These are phyloP conservation scores for Diplodus sargus DNA, from an alignment of 2,797 vertebrate genomes.

Conservation along the genomic window DNA sequence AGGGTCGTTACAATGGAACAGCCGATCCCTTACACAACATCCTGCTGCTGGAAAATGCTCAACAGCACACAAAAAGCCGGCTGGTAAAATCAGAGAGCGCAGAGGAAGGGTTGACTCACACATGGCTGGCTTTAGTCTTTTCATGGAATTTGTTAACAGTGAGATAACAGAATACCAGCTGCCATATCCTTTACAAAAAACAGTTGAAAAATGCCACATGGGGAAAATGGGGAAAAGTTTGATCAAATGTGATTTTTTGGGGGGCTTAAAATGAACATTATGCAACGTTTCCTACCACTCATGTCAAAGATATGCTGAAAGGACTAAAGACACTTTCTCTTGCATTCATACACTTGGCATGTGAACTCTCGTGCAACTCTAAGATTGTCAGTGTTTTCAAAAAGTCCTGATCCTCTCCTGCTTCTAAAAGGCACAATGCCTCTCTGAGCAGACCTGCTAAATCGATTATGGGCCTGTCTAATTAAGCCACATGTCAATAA, in stretches of 20 bases:
- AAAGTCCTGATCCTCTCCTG: constrained; percentile 8
- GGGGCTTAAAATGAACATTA: too few species aligned
- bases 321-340: neutral
- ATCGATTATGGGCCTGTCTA: constrained; percentile 68
- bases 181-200: neutral
- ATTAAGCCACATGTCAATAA: constrained; percentile 78
- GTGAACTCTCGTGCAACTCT: constrained; percentile 11
- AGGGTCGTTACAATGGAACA: neutral
- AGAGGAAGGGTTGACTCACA: neutral
- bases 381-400: constrained; percentile 7
- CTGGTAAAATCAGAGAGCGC: neutral
- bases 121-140: neutral
- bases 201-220: neutral
- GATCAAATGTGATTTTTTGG: too few species aligned
- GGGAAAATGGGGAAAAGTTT: neutral
- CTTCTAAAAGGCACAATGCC: constrained; percentile 17
- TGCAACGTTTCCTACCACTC: too few species aligned
- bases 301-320: too few species aligned
- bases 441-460: constrained; percentile 29
- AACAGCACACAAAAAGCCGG: neutral
- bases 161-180: neutral
- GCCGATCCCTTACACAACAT: neutral
- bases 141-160: neutral
- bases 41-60: neutral
- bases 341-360: neutral